Evolutionary conservation across 2,113 vertebrate genomes (phyloP).

Genomic region (Tachysurus fulvidraco): DNA sequence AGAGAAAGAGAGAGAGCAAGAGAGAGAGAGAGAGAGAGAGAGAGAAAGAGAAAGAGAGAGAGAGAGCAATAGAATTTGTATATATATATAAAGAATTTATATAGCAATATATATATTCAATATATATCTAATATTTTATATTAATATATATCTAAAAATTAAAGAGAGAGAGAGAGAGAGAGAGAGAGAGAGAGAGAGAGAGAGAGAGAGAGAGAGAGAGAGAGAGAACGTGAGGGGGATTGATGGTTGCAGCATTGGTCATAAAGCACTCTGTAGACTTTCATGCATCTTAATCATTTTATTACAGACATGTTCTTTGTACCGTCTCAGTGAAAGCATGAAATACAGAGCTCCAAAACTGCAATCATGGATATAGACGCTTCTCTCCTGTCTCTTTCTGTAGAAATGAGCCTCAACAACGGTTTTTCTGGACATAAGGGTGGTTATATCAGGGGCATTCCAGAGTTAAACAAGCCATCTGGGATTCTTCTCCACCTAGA

Average conservation of each 20-base stretch:
- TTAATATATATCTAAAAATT: too few relatives aligned
- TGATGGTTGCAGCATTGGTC: not conserved
- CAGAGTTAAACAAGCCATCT: slow-evolving; percentile 8
- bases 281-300: slow-evolving; percentile 36
- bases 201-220: not conserved
- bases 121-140: too few relatives aligned
- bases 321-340: not conserved
- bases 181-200: too few relatives aligned
- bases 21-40: not conserved
- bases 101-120: too few relatives aligned
- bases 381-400: slow-evolving; percentile 16
- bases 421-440: slow-evolving; percentile 8
- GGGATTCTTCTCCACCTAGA: not conserved
- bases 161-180: slow-evolving; percentile 21
- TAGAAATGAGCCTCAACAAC: not conserved
- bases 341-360: not conserved
- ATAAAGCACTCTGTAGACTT: not conserved
- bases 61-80: too few relatives aligned
- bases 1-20: too few relatives aligned
- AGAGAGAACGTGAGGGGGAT: not conserved
- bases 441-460: not conserved
- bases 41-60: slow-evolving; percentile 24
- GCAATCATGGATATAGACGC: slow-evolving; percentile 15
- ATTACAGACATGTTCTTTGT: slow-evolving; percentile 27
- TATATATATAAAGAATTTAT: too few relatives aligned